Evolutionary conservation across 2,888 invertebrate species (phyloP), one percentile per base, ranked within the genome.

Genomic region (Fragum whitleyi): DNA sequence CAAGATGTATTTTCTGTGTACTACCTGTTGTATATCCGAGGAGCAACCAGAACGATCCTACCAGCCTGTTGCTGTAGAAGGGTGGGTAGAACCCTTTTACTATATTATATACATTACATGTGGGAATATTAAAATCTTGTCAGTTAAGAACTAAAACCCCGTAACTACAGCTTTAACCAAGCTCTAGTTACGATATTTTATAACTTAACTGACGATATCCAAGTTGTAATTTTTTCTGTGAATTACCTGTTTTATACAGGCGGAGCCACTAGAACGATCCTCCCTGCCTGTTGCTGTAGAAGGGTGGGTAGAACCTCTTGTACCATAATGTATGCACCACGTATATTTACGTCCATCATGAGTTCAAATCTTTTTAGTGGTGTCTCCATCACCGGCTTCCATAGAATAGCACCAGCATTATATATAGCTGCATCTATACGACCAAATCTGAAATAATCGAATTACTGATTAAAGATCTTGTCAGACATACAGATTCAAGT

Each of bases 331-430:
- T 90, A 97, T 96, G 65, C 96, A 96, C 51, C 97, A 96, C 92
- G 83, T 0, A 91, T 77, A 89, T 92, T 91, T 11, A 92, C 89
- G 57, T 89, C 83, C 59, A 87, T 85, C 91, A 91, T 90, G 16
- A 92, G 78, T 61, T 92, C 91, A 83, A 86, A 91, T 28, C 85
- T 69, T 36, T 88, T 88, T 28, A 91, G 36, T 11, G 91, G 87
- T 29, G 92, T 91, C n/a, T 90, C 88, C 14, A 84, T 32, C 0
- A 92, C 91, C 62, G 83, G 87, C 28, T 91, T 87, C 91, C 90
- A 92, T 96, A 96, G 96, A 95, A 95, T 97, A 96, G 71, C 96
- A 2, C 97, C 97, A 19, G 97, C 97, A 93, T 97, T 97, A 93
- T 97, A 97, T 80, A 97, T 95, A 19, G 97, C 96, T 83, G 96